Evolutionary conservation across 1,140 invertebrate species (phyloP).

Genomic region (Tyrophagus putrescentiae): DNA sequence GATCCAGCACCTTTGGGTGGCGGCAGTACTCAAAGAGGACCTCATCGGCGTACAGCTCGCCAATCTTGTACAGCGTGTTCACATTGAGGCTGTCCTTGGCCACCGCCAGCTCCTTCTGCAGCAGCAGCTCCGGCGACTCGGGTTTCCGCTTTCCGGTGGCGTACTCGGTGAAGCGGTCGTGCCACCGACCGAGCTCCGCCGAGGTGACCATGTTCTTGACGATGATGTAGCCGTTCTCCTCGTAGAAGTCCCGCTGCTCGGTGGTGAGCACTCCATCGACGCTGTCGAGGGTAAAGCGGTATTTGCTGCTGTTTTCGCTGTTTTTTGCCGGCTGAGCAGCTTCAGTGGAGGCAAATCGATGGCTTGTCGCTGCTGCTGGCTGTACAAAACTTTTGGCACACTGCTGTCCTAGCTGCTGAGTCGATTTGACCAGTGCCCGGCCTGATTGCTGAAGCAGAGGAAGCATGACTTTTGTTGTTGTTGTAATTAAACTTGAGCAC

Average conservation of each 20-base stretch:
- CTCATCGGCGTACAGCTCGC: slow-evolving; percentile 55
- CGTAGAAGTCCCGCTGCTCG: slow-evolving; percentile 54
- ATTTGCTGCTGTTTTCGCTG: no score
- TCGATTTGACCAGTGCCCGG: no score
- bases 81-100: slow-evolving; percentile 44
- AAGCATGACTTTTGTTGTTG: no score
- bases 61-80: slow-evolving; percentile 57
- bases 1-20: slow-evolving; percentile 47
- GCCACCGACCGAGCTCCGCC: slow-evolving; percentile 45
- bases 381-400: no score
- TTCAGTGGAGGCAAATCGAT: no score
- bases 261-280: not conserved
- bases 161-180: slow-evolving; percentile 52
- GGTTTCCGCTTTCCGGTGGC: slow-evolving; percentile 38
- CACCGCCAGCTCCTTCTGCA: slow-evolving; percentile 61
- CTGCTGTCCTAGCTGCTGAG: no score
- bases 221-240: slow-evolving; percentile 59
- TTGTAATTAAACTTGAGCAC: no score
- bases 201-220: slow-evolving; percentile 47
- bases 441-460: no score
- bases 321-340: no score
- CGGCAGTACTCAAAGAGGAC: slow-evolving; percentile 53
- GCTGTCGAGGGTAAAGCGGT: not conserved
- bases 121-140: slow-evolving; percentile 40
- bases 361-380: no score